phyloP scores from a whole-genome alignment of 2,113 vertebrate species.

The Oncorhynchus gorbuscha region DNA sequence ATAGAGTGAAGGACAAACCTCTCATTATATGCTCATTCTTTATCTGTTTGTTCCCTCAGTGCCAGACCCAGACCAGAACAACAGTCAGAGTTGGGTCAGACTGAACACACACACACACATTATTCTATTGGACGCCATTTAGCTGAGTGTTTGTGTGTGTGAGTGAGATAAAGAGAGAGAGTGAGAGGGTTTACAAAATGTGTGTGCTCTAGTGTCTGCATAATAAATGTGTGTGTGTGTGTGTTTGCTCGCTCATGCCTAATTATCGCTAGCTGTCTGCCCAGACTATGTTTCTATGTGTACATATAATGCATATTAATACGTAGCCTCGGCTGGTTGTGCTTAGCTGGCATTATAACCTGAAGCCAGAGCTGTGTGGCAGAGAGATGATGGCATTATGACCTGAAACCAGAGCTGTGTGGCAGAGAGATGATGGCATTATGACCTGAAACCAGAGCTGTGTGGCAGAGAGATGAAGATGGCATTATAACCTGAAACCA shows the following conservation, averaged over 20 bases:
- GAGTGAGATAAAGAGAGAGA: not conserved
- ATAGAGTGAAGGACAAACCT: too few relatives aligned
- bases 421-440: not conserved
- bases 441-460: slow-evolving; percentile 59
- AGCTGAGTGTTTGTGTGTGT: not conserved
- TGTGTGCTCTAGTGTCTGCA: not conserved
- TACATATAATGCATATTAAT: slow-evolving; percentile 15
- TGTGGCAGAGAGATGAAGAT: not conserved
- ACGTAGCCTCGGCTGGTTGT: slow-evolving; percentile 18
- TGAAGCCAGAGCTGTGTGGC: slow-evolving; percentile 51
- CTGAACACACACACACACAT: too few relatives aligned
- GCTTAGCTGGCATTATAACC: slow-evolving; percentile 64
- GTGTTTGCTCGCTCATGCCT: slow-evolving; percentile 30
- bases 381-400: not conserved
- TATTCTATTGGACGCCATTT: too few relatives aligned
- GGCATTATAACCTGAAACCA: slow-evolving; percentile 55
- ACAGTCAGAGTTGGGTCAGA: too few relatives aligned
- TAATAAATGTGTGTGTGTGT: slow-evolving; percentile 2
- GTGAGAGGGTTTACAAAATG: not conserved
- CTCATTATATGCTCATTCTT: not conserved
- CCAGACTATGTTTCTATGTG: slow-evolving; percentile 18
- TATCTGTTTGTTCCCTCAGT: not conserved
- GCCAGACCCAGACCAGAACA: not conserved
- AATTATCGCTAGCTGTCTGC: slow-evolving; percentile 52
- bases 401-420: slow-evolving; percentile 61